Percentiles rank a stretch among this genome's conserved stretches.
These are phyloP conservation scores for Kobus ellipsiprymnus DNA, from an alignment of 2,113 vertebrate species.

Conservation along the genomic window DNA sequence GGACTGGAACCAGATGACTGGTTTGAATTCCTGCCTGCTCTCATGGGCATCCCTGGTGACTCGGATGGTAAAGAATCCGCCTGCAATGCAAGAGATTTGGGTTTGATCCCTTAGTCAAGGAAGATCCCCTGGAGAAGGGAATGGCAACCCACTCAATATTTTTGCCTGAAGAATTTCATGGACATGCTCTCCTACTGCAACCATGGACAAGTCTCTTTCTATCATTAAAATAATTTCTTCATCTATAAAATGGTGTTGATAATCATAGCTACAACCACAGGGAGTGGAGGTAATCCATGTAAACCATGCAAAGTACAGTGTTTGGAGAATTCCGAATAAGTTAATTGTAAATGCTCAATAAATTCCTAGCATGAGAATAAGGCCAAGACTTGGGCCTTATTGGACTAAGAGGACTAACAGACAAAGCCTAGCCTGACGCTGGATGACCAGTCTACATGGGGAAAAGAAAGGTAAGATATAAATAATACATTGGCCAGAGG, in stretches of 20 bases:
- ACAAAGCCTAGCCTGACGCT: not conserved
- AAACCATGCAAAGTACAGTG: not conserved
- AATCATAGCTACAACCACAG: not conserved
- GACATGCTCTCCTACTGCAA: not conserved
- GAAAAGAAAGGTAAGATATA: not conserved
- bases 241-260: not conserved
- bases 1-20: not conserved
- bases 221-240: slow-evolving; percentile 19
- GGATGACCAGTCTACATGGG: not conserved
- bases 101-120: not conserved
- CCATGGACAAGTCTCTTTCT: not conserved
- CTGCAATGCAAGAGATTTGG: not conserved
- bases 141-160: not conserved
- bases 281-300: not conserved
- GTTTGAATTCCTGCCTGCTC: not conserved
- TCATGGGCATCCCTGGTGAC: not conserved
- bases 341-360: not conserved
- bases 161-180: not conserved
- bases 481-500: not conserved
- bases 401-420: not conserved
- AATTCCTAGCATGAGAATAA: not conserved
- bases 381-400: not conserved
- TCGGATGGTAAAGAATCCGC: not conserved
- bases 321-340: not conserved
- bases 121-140: not conserved